Conservation (phyloP, 2,888 invertebrate genomes). For the Itoplectis maculator region DNA sequence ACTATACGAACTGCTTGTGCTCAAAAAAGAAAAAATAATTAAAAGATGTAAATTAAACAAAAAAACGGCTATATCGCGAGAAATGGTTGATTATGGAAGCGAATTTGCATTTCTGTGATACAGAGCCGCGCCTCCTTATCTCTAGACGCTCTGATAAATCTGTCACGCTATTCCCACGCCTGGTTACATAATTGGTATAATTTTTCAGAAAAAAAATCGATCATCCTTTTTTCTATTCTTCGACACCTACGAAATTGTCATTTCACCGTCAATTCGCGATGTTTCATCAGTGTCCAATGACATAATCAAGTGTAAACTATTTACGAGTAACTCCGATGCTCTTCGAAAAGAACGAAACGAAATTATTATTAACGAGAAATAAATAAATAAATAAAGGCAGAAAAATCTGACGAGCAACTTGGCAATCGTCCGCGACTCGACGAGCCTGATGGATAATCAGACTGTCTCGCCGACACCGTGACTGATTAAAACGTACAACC, state of each 20-base stretch:
- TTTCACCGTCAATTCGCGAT: slow-evolving; percentile 3
- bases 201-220: neutral
- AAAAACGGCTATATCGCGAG: slow-evolving; percentile 1
- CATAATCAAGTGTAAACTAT: slow-evolving; percentile 20
- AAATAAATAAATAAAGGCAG: slow-evolving; percentile 1
- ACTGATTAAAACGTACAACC: slow-evolving; percentile 54
- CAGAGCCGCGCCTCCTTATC: slow-evolving; percentile 65
- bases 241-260: slow-evolving; percentile 16
- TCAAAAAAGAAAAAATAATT: slow-evolving; percentile 40
- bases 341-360: slow-evolving; percentile 33
- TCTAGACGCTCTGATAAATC: slow-evolving; percentile 55
- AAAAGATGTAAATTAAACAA: neutral
- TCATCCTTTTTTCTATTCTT: neutral
- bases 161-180: slow-evolving; percentile 1
- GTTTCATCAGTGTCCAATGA: slow-evolving; percentile 28
- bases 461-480: slow-evolving; percentile 41
- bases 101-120: slow-evolving; percentile 69
- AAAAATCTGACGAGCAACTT: slow-evolving; percentile 38
- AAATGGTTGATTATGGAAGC: slow-evolving; percentile 26
- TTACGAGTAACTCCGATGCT: slow-evolving; percentile 41
- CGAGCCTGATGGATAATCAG: slow-evolving; percentile 40
- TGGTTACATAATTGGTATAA: neutral
- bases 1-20: slow-evolving; percentile 59
- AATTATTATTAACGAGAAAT: too few species aligned
- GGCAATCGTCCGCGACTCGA: slow-evolving; percentile 56